Base-by-base conservation (phyloP, 92 coral and sea anemone genomes). In the Phenganax marumi region DNA sequence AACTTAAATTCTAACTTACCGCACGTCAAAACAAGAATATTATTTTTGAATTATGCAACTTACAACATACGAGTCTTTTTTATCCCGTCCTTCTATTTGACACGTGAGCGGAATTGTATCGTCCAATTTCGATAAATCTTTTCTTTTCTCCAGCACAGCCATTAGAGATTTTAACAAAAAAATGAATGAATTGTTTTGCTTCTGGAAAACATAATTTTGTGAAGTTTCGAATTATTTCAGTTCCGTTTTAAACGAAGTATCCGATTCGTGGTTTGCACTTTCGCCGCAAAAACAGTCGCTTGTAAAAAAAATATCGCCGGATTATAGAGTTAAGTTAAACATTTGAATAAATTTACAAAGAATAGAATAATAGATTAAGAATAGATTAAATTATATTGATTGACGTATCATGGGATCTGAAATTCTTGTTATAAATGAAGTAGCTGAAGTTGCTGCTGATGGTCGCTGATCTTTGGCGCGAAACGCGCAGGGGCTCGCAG, bases 21-120 rank as follows among this genome's bases (percentile, higher is more conserved):
- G 43, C 5, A 33, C 43, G 43, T 33, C 43, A 33, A 33, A 0
- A 25, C 3, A 53, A 23, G 17, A 48, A 16, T 7, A 8, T 16
- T n/a, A 10, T 8, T 48, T 18, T 8, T 65, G 43, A 65, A 24
- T 66, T n/a, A 52, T 48, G 49, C 24, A 63, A 76, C 93, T 80
- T 88, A 95, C 98, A 14, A 95, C 98, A 83, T 95, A 90, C 8
- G 70, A 58, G 17, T 95, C 98, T 50, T 90, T 92, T 85, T 95
- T 95, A 65, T 87, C 90, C 54, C 93, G 90, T 9, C 96, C 97
- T 75, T 95, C 97, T 39, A 95, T 93, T 22, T 83, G 86, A 84
- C 98, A 95, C 75, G 90, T 79, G 46, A 95, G 71, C 21, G 98
- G 98, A 2, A 70, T 75, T 3, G 98, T 95, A 81, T 95, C 98